phyloP scores from a whole-genome alignment of 1,140 invertebrate species.

The Diorhabda sublineata region DNA sequence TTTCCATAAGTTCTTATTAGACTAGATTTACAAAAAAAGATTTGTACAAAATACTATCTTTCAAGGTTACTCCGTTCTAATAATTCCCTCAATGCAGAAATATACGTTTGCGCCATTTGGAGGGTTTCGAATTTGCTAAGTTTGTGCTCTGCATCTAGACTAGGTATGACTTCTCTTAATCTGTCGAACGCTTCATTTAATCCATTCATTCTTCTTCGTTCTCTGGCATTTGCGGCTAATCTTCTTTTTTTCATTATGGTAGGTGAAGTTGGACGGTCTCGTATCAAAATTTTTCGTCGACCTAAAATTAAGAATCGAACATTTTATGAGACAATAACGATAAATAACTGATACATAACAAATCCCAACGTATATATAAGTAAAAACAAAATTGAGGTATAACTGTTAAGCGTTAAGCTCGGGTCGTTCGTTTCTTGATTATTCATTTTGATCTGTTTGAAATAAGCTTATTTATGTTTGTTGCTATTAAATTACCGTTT shows the following conservation, averaged over 20 bases:
- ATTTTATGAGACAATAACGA: neutral
- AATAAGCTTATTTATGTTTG: too few species aligned
- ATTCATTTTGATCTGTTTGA: neutral
- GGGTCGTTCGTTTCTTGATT: neutral
- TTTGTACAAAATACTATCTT: neutral
- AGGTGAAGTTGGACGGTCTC: conserved; percentile 51
- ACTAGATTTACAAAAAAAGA: neutral
- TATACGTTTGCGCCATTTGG: conserved; percentile 81
- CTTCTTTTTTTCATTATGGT: conserved; percentile 58
- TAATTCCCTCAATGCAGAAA: conserved; percentile 62
- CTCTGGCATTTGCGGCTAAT: conserved; percentile 68
- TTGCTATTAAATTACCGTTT: too few species aligned
- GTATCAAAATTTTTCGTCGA: conserved; percentile 25
- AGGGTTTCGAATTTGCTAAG: conserved; percentile 78
- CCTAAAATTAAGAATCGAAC: conserved; percentile 12
- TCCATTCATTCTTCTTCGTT: conserved; percentile 71
- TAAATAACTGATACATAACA: neutral
- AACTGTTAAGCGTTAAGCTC: neutral
- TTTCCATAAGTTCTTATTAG: too few species aligned
- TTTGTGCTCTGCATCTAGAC: conserved; percentile 68
- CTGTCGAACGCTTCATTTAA: conserved; percentile 75
- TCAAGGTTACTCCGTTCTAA: conserved; percentile 42
- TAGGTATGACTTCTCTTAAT: conserved; percentile 71
- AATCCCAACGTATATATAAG: neutral
- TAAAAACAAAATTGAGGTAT: neutral